Conservation (phyloP, 2,113 vertebrate genomes). For the Gavia stellata region DNA sequence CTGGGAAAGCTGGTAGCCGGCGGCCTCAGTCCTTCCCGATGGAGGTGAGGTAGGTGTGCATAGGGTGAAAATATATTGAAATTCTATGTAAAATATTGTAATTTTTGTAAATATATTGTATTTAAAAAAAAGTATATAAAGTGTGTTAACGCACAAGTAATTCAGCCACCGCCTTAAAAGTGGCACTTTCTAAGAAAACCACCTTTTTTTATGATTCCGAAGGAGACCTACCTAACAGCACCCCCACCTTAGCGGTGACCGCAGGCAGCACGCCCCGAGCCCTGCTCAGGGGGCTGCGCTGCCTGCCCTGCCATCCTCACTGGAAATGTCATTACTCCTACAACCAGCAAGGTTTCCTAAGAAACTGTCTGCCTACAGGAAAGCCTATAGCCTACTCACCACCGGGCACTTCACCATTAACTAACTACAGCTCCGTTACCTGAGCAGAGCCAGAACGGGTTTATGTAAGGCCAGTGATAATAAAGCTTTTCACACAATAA, state of each 20-base stretch:
- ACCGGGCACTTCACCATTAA: accelerated
- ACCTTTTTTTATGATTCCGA: background rate
- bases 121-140: background rate
- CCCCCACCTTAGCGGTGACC: accelerated
- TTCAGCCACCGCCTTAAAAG: background rate
- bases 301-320: background rate
- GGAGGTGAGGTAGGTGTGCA: background rate
- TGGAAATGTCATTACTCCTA: accelerated
- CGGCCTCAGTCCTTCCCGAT: too few species aligned
- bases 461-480: background rate
- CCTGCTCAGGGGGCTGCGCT: background rate
- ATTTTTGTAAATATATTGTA: accelerated
- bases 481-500: background rate
- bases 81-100: accelerated
- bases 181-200: background rate
- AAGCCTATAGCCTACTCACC: background rate
- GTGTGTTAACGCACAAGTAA: background rate
- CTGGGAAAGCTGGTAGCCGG: too few species aligned
- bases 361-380: accelerated
- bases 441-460: background rate
- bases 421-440: background rate
- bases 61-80: accelerated
- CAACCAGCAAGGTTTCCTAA: accelerated
- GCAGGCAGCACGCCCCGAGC: too few species aligned
- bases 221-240: background rate